phyloP scores from a whole-genome alignment of 2,797 vertebrate species.

The Danio choprae region DNA sequence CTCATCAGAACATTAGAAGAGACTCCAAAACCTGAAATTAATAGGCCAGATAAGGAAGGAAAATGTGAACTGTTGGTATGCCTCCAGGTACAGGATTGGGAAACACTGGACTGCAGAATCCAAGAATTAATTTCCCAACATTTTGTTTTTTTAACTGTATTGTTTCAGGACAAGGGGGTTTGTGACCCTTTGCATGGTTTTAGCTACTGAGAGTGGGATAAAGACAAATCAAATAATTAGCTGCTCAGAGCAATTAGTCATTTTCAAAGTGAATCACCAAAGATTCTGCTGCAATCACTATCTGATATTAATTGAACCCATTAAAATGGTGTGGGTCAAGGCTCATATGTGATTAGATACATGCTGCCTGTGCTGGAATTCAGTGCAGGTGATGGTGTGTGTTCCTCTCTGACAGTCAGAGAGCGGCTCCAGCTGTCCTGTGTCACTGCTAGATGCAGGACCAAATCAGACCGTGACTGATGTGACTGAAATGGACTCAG shows the following conservation, averaged over 20 bases:
- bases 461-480: constrained; percentile 38
- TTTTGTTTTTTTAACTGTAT: too few relatives aligned
- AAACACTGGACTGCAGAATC: too few relatives aligned
- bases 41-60: too few relatives aligned
- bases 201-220: neutral
- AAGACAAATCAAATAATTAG: neutral
- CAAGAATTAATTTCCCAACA: too few relatives aligned
- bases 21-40: too few relatives aligned
- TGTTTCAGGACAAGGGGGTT: too few relatives aligned
- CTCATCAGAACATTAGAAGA: too few relatives aligned
- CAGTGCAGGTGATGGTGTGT: constrained; percentile 14
- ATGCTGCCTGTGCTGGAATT: constrained; percentile 18
- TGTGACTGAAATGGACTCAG: constrained; percentile 18
- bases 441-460: constrained; percentile 15
- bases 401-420: constrained; percentile 19
- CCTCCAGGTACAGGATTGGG: too few relatives aligned
- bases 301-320: constrained; percentile 15
- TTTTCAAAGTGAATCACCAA: neutral
- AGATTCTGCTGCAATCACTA: neutral
- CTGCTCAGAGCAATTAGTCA: neutral
- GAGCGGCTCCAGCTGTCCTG: constrained; percentile 14
- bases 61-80: too few relatives aligned
- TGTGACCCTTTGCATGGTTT: too few relatives aligned
- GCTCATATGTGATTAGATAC: constrained; percentile 3
- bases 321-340: constrained; percentile 5